Evolutionary conservation across 2,797 vertebrate species (phyloP), one percentile per base, ranked within the genome.

Genomic region (Lepilemur ruficaudatus): DNA sequence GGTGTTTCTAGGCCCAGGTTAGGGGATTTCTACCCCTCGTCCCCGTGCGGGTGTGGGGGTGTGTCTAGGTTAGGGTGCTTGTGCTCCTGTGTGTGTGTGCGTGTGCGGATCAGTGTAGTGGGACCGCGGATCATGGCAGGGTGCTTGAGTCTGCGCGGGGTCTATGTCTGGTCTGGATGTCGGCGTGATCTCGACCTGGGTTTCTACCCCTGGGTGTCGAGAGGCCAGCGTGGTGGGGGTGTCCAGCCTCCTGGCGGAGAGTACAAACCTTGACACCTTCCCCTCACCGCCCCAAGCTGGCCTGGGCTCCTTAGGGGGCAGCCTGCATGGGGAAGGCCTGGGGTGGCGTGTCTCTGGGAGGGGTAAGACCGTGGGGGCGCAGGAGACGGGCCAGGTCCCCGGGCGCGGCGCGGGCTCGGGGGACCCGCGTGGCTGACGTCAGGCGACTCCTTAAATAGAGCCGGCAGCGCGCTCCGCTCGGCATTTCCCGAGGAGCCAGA

Each of bases 381-480:
- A 67, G 76, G 90, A 73, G 97, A 97, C 86, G 92, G 96, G 95
- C 96, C 97, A 57, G 93, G 97, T 95, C 94, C 93, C 95, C 50
- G 86, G 93, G 95, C 76, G 81, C 93, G 82, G 97, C 94, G 83
- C 94, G 89, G 65, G 97, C 95, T 97, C 59, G 12, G 93, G 97
- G 93, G 96, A 97, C 95, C 95, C 98, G 98, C 98, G 98, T 98
- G 95, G 98, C 97, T 99, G 99, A 99, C 99, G 99, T 99, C 99
- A 99, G 98, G 98, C 97, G 96, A 95, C 95, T 97, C 98, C 98
- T 99, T 99, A 99, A 99, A 99, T 99, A 99, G 99, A 96, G 98
- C 97, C 91, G 93, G 98, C 98, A 96, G 97, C 97, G 97, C 98
- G 96, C 97, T 86, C 91, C 10, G 97, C 97, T 96, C 97, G 95